Percentiles rank a stretch among this genome's conserved stretches.
phyloP scores from a whole-genome alignment of 2,113 vertebrate species.

The Syrmaticus mikado region DNA sequence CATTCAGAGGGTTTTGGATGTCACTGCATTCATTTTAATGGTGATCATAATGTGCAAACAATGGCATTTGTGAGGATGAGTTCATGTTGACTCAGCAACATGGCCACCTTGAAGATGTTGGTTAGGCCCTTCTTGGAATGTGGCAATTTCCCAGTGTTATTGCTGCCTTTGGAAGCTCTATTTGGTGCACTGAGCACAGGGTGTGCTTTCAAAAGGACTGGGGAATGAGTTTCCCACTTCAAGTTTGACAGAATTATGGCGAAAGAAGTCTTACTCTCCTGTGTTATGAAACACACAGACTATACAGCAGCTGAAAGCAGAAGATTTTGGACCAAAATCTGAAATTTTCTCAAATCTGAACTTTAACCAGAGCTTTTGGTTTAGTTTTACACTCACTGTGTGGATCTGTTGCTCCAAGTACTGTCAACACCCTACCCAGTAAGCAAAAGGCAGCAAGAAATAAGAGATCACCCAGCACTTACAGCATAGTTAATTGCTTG shows the following conservation, averaged over 20 bases:
- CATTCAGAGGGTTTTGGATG: background rate
- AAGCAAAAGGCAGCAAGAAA: constrained; percentile 14
- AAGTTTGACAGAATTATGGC: background rate
- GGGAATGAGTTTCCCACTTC: background rate
- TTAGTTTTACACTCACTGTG: constrained; percentile 9
- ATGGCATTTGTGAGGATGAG: background rate
- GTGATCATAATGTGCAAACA: background rate
- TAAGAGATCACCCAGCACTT: background rate
- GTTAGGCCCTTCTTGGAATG: background rate
- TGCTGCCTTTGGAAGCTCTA: background rate
- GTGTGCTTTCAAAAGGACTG: background rate
- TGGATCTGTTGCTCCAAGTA: constrained; percentile 27
- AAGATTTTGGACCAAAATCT: background rate
- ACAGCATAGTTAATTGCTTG: constrained; percentile 28
- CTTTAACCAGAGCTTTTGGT: constrained; percentile 5
- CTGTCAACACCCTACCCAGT: constrained; percentile 46
- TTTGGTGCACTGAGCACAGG: background rate
- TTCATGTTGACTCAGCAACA: background rate
- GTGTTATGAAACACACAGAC: background rate
- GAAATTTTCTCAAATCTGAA: constrained; percentile 50
- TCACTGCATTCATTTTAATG: background rate
- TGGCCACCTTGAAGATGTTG: background rate
- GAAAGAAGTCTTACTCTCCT: background rate
- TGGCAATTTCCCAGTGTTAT: background rate
- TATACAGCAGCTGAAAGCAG: constrained; percentile 4